Evolutionary conservation across 2,113 vertebrate genomes (phyloP).

Genomic region (Piprites chloris): DNA sequence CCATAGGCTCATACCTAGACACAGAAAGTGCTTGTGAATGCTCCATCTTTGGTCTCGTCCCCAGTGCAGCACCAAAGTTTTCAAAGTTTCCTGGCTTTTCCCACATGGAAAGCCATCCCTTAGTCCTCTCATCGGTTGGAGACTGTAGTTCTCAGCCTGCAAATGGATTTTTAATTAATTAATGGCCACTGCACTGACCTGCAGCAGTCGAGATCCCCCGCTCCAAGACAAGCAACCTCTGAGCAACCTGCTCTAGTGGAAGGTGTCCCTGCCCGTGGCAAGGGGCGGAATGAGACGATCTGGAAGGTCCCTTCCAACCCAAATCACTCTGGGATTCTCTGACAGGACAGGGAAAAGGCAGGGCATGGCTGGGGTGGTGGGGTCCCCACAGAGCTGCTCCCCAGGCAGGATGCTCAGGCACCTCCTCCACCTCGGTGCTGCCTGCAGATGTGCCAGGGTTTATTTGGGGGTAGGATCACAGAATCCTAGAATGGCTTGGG

Average conservation of each 20-base stretch:
- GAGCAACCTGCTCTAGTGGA: background rate
- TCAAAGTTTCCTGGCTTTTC: background rate
- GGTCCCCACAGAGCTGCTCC: background rate
- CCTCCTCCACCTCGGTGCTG: background rate
- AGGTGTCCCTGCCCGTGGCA: background rate
- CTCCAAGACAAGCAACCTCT: background rate
- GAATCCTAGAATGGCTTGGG: background rate
- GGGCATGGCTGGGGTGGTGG: background rate
- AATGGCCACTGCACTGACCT: background rate
- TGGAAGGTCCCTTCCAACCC: background rate
- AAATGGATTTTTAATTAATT: background rate
- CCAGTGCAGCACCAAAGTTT: background rate
- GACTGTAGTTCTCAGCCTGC: background rate
- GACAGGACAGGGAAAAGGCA: background rate
- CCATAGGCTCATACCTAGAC: background rate
- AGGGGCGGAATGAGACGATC: background rate
- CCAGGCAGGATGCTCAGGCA: background rate
- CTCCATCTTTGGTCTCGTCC: background rate
- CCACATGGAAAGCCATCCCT: background rate
- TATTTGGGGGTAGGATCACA: background rate
- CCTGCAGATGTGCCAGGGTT: background rate
- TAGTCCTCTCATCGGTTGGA: background rate
- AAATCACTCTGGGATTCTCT: background rate
- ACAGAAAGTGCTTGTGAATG: rapidly evolving
- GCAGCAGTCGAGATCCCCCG: background rate